Evolutionary conservation across 2,888 invertebrate species (phyloP), one percentile per base, ranked within the genome.

Genomic region (Tenthredo amoena): DNA sequence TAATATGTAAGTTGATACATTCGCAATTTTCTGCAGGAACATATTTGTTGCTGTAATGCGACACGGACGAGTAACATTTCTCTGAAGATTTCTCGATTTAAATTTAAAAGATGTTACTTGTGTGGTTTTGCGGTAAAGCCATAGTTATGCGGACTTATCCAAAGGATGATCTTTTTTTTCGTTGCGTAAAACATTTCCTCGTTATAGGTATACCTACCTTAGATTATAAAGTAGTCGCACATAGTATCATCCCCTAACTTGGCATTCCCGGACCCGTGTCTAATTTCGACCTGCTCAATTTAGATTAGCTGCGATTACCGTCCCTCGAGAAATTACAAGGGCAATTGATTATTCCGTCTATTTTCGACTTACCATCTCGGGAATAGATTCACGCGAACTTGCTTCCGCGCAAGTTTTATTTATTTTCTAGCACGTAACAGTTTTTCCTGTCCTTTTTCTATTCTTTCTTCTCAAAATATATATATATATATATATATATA

Each of bases 331-430:
- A 31, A 50, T 77, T 55, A 26, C 77, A 55, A 55, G 55, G 55
- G 77, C 31, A 77, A 55, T 77, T 77, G 74, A 74, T 74, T 43
- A 74, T 43, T 74, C 43, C 50, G 31, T 77, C 77, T 77, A 77
- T 77, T 77, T 77, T 77, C 55, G 77, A 34, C 55, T 18, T 34
- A 77, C n/a, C 15, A 55, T 7, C 77, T 77, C 55, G 50, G 31
- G 7, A 55, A 34, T 34, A n/a, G 40, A 77, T 50, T 31, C 55
- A 55, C 31, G 34, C 31, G 21, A 76, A 26, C 15, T 12, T 47
- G 2, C n/a, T 47, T 50, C 77, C 9, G 34, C 50, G 34, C 1
- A 76, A 4, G 26, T 9, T 12, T 26, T 77, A n/a, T 15, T 77
- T 3, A 7, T 18, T 55, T 34, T 15, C 34, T 5, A 77, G 47